Conservation (phyloP, 2,888 invertebrate species). For the Aphodius sticticus region DNA sequence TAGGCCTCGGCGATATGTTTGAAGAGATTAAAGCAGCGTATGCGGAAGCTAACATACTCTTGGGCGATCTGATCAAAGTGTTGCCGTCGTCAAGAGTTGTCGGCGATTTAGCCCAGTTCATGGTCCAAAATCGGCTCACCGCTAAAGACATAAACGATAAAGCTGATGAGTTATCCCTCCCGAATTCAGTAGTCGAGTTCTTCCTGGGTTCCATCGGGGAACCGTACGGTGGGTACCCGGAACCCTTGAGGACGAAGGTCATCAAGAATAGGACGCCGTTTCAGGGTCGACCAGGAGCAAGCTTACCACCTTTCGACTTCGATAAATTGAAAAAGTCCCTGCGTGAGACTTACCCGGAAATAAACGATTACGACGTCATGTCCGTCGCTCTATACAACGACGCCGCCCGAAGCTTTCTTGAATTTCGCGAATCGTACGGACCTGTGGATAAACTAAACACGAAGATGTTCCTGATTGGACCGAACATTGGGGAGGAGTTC, state of each 20-base stretch:
- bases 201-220: conserved; percentile 17
- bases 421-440: conserved; percentile 8
- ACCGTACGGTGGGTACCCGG: conserved; percentile 16
- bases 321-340: conserved; percentile 5
- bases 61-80: conserved; percentile 8
- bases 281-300: background rate
- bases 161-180: background rate
- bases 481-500: conserved; percentile 11
- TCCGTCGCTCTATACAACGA: conserved; percentile 5
- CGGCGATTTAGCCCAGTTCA: conserved; percentile 15
- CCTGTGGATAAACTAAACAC: conserved; percentile 19
- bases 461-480: conserved; percentile 7
- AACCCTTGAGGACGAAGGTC: conserved; percentile 16
- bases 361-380: conserved; percentile 10
- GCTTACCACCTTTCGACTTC: conserved; percentile 8
- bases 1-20: conserved; percentile 7
- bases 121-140: conserved; percentile 12
- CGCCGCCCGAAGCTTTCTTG: background rate
- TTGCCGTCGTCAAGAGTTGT: background rate
- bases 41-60: conserved; percentile 14
- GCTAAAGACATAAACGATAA: conserved; percentile 9
- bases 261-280: conserved; percentile 7
- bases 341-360: background rate
- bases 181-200: conserved; percentile 14
- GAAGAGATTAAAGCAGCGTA: conserved; percentile 14